A percentile compares a stretch with the other conserved stretches of the same genome.
These are phyloP conservation scores for Lateolabrax maculatus DNA, from an alignment of 2,797 vertebrate species.

Conservation along the genomic window DNA sequence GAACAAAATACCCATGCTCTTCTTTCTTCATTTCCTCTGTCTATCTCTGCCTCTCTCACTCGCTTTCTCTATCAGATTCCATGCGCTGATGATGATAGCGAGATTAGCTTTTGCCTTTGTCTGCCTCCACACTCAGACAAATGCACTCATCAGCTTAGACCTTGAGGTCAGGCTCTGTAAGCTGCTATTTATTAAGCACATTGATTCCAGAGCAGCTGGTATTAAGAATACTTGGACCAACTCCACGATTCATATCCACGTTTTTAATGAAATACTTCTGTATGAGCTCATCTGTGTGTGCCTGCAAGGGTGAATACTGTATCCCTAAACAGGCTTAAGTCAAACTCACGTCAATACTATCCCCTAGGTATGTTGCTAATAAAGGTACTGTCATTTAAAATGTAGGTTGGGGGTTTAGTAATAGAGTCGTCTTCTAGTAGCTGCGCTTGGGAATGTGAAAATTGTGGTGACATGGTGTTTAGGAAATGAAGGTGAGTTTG, in stretches of 20 bases:
- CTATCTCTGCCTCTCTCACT: constrained; percentile 54
- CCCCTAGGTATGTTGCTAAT: constrained; percentile 58
- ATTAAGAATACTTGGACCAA: constrained; percentile 64
- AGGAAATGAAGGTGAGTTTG: neutral
- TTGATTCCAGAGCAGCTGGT: constrained; percentile 73
- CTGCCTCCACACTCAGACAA: constrained; percentile 73
- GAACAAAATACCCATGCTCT: constrained; percentile 62
- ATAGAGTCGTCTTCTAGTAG: constrained; percentile 28
- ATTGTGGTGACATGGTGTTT: constrained; percentile 11
- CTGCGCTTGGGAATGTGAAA: constrained; percentile 25
- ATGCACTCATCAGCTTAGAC: constrained; percentile 76
- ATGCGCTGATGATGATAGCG: constrained; percentile 64
- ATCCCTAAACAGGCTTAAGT: constrained; percentile 54
- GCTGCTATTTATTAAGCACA: constrained; percentile 80
- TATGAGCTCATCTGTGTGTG: constrained; percentile 73
- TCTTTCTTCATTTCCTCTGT: constrained; percentile 77
- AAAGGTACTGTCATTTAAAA: constrained; percentile 52
- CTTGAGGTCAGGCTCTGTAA: constrained; percentile 74
- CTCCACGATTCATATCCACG: constrained; percentile 55
- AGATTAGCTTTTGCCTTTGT: constrained; percentile 76
- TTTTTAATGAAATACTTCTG: constrained; percentile 63
- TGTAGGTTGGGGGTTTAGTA: constrained; percentile 22
- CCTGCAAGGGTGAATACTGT: constrained; percentile 62
- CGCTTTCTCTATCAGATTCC: constrained; percentile 63
- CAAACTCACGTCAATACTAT: constrained; percentile 65